These are phyloP conservation scores for Crotalus helleri DNA, from an alignment of 2,113 vertebrate species.

Conservation along the genomic window DNA sequence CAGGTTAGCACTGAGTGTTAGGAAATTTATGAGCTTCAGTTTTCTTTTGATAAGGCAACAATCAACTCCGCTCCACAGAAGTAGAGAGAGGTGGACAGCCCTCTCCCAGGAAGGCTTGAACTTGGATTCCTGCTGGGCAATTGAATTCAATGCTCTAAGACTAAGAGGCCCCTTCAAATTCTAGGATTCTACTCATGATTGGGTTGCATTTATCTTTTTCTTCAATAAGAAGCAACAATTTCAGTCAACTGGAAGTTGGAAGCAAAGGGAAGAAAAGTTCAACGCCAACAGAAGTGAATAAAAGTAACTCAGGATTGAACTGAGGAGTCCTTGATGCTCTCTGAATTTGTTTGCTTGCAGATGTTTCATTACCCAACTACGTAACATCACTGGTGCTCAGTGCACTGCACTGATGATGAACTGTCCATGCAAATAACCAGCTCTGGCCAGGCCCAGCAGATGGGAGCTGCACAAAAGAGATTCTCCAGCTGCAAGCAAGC, in stretches of 20 bases:
- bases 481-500: constrained; percentile 62
- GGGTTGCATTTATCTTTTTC: neutral
- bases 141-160: neutral
- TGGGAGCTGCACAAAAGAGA: constrained; percentile 57
- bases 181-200: neutral
- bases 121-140: neutral
- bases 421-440: neutral
- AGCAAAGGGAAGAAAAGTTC: rapidly evolving
- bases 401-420: neutral
- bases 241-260: rapidly evolving
- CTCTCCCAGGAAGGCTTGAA: neutral
- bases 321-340: neutral
- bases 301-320: neutral
- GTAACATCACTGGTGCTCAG: neutral
- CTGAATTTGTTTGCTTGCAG: neutral
- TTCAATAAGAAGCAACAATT: rapidly evolving
- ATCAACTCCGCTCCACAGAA: neutral
- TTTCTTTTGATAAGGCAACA: neutral
- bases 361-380: neutral
- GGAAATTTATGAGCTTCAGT: neutral
- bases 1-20: neutral
- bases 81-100: neutral
- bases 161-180: neutral
- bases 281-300: neutral
- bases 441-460: constrained; percentile 3